Percentiles rank a stretch among this genome's conserved stretches.
Evolutionary conservation across 2,797 vertebrate genomes (phyloP).

Genomic region (Prionace glauca): DNA sequence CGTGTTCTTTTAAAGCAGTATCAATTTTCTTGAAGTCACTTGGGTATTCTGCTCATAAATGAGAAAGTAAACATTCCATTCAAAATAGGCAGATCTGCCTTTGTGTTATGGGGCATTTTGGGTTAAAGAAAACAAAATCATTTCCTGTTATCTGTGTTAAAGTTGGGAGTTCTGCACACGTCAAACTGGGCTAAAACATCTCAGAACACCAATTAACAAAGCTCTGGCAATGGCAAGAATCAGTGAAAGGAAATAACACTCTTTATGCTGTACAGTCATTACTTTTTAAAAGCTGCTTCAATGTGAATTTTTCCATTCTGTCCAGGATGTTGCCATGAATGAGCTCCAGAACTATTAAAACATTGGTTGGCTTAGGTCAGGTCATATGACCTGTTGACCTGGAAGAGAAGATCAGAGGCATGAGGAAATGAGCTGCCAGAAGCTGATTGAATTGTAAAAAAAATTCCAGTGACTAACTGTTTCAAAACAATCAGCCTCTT

Average conservation of each 20-base stretch:
- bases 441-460: not conserved
- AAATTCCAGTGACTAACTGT: not conserved
- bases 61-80: not conserved
- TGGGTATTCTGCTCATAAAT: not conserved
- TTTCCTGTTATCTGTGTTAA: not conserved
- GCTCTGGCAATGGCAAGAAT: not conserved
- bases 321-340: not conserved
- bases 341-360: not conserved
- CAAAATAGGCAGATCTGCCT: not conserved
- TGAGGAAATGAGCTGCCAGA: not conserved
- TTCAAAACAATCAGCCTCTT: not conserved
- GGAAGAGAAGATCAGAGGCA: not conserved
- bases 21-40: not conserved
- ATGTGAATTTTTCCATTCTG: not conserved
- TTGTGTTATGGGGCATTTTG: not conserved
- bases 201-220: not conserved
- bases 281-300: not conserved
- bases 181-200: not conserved
- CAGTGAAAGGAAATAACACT: conserved; percentile 2
- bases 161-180: not conserved
- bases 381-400: not conserved
- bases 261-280: not conserved
- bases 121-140: not conserved
- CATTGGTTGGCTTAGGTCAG: not conserved
- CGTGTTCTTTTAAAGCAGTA: not conserved